A percentile compares a stretch with the other conserved stretches of the same genome.
Evolutionary conservation across 2,113 vertebrate genomes (phyloP).

Genomic region (Steatornis caripensis): DNA sequence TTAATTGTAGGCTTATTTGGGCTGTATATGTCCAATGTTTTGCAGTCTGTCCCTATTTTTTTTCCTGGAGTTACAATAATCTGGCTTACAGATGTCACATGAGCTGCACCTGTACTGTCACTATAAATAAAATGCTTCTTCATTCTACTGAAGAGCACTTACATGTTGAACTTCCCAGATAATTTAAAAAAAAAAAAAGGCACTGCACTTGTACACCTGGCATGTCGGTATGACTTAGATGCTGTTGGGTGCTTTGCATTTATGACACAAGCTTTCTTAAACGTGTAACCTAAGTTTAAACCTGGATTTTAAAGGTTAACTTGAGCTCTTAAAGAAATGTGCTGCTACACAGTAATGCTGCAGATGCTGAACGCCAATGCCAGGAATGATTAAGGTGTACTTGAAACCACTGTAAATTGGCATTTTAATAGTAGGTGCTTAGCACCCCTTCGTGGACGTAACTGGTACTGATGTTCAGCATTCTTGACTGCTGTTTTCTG

Average conservation of each 20-base stretch:
- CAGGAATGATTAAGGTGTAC: background rate
- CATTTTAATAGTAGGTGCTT: background rate
- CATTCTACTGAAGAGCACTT: background rate
- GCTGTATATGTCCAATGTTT: background rate
- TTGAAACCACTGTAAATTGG: background rate
- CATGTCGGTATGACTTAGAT: background rate
- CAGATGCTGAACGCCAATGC: background rate
- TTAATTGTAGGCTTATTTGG: background rate
- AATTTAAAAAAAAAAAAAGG: background rate
- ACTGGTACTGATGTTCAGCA: background rate
- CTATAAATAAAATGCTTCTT: background rate
- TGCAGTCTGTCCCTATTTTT: background rate
- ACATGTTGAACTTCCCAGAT: background rate
- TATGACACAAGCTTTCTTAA: background rate
- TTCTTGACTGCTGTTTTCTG: background rate
- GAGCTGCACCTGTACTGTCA: background rate
- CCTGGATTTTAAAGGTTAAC: background rate
- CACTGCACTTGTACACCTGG: background rate
- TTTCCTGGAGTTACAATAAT: background rate
- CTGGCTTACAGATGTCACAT: background rate
- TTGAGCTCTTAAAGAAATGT: background rate
- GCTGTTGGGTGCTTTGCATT: background rate
- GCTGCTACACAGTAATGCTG: background rate
- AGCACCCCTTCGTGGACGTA: background rate
- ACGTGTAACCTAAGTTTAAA: background rate